Evolutionary conservation across 2,797 vertebrate genomes (phyloP), one percentile per base, ranked within the genome.

Genomic region (Rhinella marina): DNA sequence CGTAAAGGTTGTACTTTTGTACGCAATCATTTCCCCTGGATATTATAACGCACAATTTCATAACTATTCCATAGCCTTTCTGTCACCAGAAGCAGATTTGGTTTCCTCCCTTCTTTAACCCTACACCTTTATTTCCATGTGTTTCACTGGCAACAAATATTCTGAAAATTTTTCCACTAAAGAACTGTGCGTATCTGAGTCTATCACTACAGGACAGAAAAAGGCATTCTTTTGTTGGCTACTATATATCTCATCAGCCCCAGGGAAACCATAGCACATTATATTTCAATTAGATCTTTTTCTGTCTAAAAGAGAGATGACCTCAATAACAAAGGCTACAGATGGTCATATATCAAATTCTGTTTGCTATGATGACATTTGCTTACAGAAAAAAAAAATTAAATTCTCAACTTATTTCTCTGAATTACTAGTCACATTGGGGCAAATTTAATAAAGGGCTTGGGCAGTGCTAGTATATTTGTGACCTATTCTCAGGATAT

Each of bases 11-110:
- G 59, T 79, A 62, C 57, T 66, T 78, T 82, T 48, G 76, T 61
- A 68, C 29, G 52, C 77, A 89, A 73, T 89, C 29, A 89, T 89
- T 89, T 89, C 85, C 80, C 81, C 27, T 86, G 88, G 85, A 83
- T 89, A 29, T 61, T 84, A 86, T 83, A 83, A 83, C 83, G 75
- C 16, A 78, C 61, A 89, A 48, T 48, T 76, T 64, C 77, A 76
- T 59, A 89, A 82, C 70, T 70, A 86, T 89, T 82, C 50, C 54
- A 54, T 80, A 82, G 27, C 52, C 62, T 48, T 73, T 76, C 73
- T 81, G 75, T 86, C 85, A 89, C 80, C 88, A 79, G 81, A 27
- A 86, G 50, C 50, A 73, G 64, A 61, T 73, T 89, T 62, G 41
- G 32, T 23, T 82, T 62, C 59, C 32, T 62, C 64, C 50, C 50